phyloP scores from a whole-genome alignment of 2,797 vertebrate genomes.

The Salarias fasciatus region DNA sequence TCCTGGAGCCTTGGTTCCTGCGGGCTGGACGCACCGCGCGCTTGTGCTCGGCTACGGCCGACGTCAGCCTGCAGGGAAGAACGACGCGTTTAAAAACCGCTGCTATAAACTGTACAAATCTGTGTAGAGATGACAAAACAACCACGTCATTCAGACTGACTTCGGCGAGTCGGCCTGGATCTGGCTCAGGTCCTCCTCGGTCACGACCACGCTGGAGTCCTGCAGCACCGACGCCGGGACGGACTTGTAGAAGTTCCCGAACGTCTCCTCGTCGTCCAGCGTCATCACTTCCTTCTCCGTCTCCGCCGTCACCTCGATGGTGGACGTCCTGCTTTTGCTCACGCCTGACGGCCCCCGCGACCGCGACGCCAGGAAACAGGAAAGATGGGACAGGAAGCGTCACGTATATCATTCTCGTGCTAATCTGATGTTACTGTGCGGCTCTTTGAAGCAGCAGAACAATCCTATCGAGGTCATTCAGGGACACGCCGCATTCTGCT shows the following conservation, averaged over 20 bases:
- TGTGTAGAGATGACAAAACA: too few relatives aligned
- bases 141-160: constrained; percentile 72
- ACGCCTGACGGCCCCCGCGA: constrained; percentile 51
- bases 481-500: too few relatives aligned
- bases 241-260: constrained; percentile 81
- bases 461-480: too few relatives aligned
- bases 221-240: constrained; percentile 58
- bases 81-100: neutral
- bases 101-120: too few relatives aligned
- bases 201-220: constrained; percentile 61
- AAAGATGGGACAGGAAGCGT: constrained; percentile 10
- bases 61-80: constrained; percentile 39
- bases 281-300: constrained; percentile 86
- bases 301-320: constrained; percentile 83
- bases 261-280: constrained; percentile 83
- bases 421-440: neutral
- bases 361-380: constrained; percentile 4
- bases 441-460: too few relatives aligned
- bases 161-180: constrained; percentile 77
- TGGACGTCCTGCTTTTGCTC: constrained; percentile 72
- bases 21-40: constrained; percentile 81
- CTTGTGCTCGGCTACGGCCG: constrained; percentile 82
- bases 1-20: constrained; percentile 83
- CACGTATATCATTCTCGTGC: constrained; percentile 2
- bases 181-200: constrained; percentile 80